These are phyloP conservation scores for Sipha flava DNA, from an alignment of 1,140 invertebrate species.

Conservation along the genomic window DNA sequence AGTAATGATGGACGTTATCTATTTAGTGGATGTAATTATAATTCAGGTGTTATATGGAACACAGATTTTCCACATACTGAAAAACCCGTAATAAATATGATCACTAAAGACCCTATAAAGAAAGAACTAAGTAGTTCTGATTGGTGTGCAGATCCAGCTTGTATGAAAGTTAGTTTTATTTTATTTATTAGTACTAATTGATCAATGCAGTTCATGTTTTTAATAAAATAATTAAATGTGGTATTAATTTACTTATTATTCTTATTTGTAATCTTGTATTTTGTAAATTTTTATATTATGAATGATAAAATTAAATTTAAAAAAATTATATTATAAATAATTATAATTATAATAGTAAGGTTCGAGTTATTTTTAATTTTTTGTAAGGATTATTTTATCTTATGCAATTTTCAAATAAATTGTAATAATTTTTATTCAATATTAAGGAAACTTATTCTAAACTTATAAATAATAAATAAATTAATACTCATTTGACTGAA, in stretches of 20 bases:
- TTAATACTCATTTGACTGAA: too few species aligned
- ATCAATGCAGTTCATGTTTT: neutral
- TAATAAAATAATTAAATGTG: neutral
- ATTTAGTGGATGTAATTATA: neutral
- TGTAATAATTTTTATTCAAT: too few species aligned
- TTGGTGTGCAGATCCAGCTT: neutral
- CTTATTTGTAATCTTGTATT: too few species aligned
- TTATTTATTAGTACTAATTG: neutral
- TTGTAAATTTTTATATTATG: too few species aligned
- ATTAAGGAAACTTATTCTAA: too few species aligned
- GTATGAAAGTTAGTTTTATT: neutral
- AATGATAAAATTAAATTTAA: too few species aligned
- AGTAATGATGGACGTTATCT: neutral
- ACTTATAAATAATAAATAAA: too few species aligned
- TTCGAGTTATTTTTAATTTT: too few species aligned
- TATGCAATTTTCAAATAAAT: too few species aligned
- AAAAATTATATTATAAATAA: too few species aligned
- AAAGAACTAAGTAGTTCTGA: neutral
- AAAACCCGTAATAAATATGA: neutral
- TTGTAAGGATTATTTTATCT: too few species aligned
- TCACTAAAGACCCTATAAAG: accelerated
- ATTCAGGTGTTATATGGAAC: neutral
- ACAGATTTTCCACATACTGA: neutral
- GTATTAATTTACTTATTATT: neutral
- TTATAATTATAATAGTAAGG: too few species aligned